Evolutionary conservation across 2,888 invertebrate genomes (phyloP), one percentile per base, ranked within the genome.

Genomic region (Drosophila siamana): DNA sequence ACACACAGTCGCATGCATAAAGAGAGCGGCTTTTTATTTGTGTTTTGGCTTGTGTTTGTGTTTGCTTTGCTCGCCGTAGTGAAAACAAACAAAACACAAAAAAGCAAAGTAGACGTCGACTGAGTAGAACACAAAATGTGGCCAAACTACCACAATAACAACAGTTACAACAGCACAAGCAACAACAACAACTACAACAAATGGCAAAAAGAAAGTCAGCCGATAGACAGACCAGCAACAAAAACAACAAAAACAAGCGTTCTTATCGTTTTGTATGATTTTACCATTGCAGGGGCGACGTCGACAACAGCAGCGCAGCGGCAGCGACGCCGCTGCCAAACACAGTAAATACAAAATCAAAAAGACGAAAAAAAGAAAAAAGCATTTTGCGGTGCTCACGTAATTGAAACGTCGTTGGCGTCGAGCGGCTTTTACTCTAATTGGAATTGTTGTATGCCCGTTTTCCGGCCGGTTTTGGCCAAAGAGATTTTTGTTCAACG

Each of bases 381-480:
- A 50, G 64, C 40, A 44, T 71, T 59, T 71, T 28, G 60, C 60
- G 56, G 24, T 41, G 82, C 72, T 81, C 80, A 74, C 88, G 80
- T 88, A 81, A 88, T 87, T 82, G 70, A 82, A 82, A 78, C 69
- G 83, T 63, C 57, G 71, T n/a, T 47, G 48, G 69, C 57, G 48
- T 59, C 52, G 51, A 16, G 19, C 59, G 74, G 74, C 69, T 75
- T 70, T 82, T 75, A 80, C 72, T 89, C 87, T 87, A 82, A 87
- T 89, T 84, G 85, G 85, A 86, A 87, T 80, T 87, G 81, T 82
- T 88, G 62, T 74, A 57, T 84, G 69, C 65, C 47, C 65, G 59
- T 85, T 89, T 83, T 80, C 89, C 89, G 82, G 82, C 88, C 82
- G 85, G 88, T 87, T 83, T 87, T 85, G 74, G 78, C 62, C 69